Conservation (phyloP, 1,140 invertebrate species). For the Lucilia cuprina region DNA sequence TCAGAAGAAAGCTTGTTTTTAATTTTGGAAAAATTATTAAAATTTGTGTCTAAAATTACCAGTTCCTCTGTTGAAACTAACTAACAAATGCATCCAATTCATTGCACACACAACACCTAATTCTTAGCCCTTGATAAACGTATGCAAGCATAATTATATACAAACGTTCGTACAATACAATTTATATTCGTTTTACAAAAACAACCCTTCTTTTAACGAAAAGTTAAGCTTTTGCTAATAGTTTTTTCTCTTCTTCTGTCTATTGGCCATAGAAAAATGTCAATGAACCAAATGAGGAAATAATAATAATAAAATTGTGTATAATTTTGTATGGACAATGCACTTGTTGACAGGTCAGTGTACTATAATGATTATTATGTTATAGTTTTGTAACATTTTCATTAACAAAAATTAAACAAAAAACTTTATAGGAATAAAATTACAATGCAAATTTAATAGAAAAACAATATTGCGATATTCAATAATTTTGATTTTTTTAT, state of each 20-base stretch:
- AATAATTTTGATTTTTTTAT: no score
- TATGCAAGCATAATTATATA: background rate
- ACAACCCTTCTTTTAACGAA: background rate
- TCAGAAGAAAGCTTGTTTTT: no score
- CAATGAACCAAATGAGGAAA: slow-evolving; percentile 10
- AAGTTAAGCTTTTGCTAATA: background rate
- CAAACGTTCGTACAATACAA: background rate
- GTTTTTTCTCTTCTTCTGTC: background rate
- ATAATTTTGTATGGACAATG: background rate
- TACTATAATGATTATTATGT: background rate
- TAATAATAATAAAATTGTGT: background rate
- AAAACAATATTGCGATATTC: no score
- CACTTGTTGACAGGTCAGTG: slow-evolving; percentile 5
- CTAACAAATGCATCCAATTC: background rate
- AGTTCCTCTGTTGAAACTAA: background rate
- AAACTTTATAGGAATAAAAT: background rate
- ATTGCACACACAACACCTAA: background rate
- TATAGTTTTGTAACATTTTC: no score
- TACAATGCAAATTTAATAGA: background rate
- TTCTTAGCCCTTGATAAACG: background rate
- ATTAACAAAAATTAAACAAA: no score
- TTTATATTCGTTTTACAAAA: background rate
- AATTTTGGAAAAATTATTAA: no score
- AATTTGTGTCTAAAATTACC: background rate
- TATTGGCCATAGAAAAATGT: background rate